These are phyloP conservation scores for Meda fulgida DNA, from an alignment of 2,797 vertebrate species.

Conservation along the genomic window DNA sequence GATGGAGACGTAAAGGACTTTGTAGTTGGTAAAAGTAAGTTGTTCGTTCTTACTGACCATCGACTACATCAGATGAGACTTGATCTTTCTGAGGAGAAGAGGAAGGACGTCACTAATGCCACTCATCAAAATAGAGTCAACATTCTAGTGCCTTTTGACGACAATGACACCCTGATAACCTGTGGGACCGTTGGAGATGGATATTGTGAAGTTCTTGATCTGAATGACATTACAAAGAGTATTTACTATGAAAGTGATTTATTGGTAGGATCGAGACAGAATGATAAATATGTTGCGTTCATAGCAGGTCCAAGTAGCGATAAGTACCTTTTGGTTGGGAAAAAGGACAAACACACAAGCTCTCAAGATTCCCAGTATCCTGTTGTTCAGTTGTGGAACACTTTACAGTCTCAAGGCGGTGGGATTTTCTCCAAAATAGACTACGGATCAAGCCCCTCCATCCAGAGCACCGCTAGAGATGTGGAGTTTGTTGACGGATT, in stretches of 20 bases:
- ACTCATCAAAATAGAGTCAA: constrained; percentile 58
- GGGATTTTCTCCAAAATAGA: constrained; percentile 50
- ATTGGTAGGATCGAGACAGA: constrained; percentile 36
- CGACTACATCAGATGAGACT: constrained; percentile 82
- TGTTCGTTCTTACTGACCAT: constrained; percentile 83
- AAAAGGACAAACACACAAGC: fast-evolving
- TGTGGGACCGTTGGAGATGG: constrained; percentile 64
- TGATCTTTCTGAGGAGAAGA: constrained; percentile 67
- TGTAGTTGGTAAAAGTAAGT: constrained; percentile 70
- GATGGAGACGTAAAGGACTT: constrained; percentile 75
- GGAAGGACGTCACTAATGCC: neutral
- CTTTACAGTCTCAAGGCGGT: fast-evolving
- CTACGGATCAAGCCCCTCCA: fast-evolving
- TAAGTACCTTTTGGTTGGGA: constrained; percentile 66
- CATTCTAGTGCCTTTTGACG: constrained; percentile 65
- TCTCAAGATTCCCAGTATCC: too few species aligned
- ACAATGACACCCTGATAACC: constrained; percentile 58
- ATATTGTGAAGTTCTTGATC: constrained; percentile 71
- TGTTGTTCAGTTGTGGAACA: constrained; percentile 47
- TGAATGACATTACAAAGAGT: constrained; percentile 64
- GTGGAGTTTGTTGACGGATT: constrained; percentile 75
- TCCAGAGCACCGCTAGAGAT: fast-evolving
- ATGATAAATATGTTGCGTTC: constrained; percentile 60
- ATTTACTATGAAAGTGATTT: constrained; percentile 37
- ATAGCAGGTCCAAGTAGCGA: constrained; percentile 46